Base-by-base conservation (phyloP, 2,113 vertebrate species). In the Chloropsis hardwickii region DNA sequence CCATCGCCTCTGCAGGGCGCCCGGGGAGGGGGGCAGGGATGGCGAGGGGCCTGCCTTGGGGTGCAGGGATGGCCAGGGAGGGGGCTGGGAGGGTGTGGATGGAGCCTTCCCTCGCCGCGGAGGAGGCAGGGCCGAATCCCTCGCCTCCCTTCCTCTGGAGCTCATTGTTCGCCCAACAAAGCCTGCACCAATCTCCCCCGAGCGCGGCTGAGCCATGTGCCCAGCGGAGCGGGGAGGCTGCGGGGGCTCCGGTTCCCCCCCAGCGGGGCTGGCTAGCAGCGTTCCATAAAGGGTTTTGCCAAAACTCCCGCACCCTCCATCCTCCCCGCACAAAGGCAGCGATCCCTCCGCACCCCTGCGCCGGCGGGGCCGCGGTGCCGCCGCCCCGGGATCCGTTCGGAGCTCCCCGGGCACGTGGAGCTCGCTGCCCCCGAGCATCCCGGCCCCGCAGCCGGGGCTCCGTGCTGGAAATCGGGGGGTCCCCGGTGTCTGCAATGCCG, bases 81-180 rank as follows among this genome's bases (percentile, higher is more conserved):
- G 81, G 50, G 29, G 13, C 15, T 39, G 17, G 17, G 31, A 35
- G 44, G 23, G 22, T 11, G 10, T 4, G 71, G 29, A 53, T 48
- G 79, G 64, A 35, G 10, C 11, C 81, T 82, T 40, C n/a, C n/a
- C 19, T 51, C 14, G 54, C 45, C 14, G 3, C 2, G 66, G 18
- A 71, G 67, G 84, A 83, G 80, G 91, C 91, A 86, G 84, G 33
- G 81, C 91, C 37, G 67, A 10, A 20, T 31, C 77, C 40, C 1
- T 57, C 35, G 15, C 78, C 85, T 67, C 80, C 74, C 70, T 81
- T 54, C 79, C 90, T 65, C 2, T 12, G 19, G 70, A 81, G 83
- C 73, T 86, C 93, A 96, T 96, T 96, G 95, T 96, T 96, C 93
- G 51, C 78, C 91, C 93, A 93, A 95, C 93, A 96, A 96, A 95